Evolutionary conservation across 2,797 vertebrate genomes (phyloP), one percentile per base, ranked within the genome.

Genomic region (Enteromius afrohamiltoni): DNA sequence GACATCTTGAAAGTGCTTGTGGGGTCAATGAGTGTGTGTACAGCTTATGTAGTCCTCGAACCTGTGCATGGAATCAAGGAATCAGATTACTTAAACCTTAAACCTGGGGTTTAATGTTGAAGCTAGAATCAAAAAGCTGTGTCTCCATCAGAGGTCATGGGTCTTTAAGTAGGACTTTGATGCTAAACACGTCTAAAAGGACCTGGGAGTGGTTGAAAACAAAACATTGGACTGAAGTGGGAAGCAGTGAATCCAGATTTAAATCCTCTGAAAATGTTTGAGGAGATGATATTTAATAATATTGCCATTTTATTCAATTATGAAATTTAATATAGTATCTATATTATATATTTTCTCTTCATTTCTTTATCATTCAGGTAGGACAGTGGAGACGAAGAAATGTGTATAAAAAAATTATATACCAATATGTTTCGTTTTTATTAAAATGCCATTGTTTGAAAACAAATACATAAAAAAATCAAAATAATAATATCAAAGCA

Each of bases 1-100:
- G 40, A 68, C 76, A 67, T 49, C 51, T 55, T 80, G 11, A 55
- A 47, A 70, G 53, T 73, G 58, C 71, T 65, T 26, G 8, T 74
- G n/a, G 60, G 74, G 69, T 53, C 47, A 79, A 23, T 80, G 40
- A 75, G 10, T 79, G 89, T 79, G 49, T 74, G 70, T 80, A 31
- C 3, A 62, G 53, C 29, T 62, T 53, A 64, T 64, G 21, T 6
- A 55, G 23, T n/a, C 49, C 9, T 58, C 40, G 34, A 80, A 42
- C 26, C 34, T 70, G 23, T 58, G n/a, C 49, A 58, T 29, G 49
- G 49, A 37, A 79, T 42, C 42, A 69, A 26, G 45, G 69, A 53
- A 55, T 55, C 19, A 53, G 29, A 68, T 53, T 37, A 68, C 17
- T 31, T 37, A 68, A 26, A n/a, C n/a, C 51, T 58, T 67, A n/a